These are phyloP conservation scores for Scolopax mira DNA, from an alignment of 2,113 vertebrate genomes.

Conservation along the genomic window DNA sequence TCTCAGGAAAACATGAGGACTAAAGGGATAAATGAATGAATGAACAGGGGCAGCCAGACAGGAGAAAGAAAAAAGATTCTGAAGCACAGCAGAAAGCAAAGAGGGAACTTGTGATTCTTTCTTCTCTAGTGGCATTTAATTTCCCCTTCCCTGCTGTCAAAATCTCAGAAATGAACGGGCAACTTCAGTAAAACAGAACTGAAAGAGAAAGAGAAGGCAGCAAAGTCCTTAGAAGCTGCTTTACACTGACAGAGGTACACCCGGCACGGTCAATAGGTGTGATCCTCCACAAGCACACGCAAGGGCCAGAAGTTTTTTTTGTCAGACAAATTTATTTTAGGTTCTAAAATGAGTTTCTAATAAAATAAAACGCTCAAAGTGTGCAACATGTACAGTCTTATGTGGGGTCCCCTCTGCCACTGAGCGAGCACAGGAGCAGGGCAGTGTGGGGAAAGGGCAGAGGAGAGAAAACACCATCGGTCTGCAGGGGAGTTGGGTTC, in stretches of 20 bases:
- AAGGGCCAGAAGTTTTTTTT: neutral
- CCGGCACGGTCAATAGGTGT: rapidly evolving
- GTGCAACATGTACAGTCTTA: neutral
- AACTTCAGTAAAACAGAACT: constrained; percentile 1
- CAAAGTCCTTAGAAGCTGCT: neutral
- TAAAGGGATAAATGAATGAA: neutral
- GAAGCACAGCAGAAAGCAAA: neutral
- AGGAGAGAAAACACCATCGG: neutral
- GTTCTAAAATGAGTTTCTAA: neutral
- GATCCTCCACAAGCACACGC: neutral
- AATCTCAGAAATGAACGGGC: constrained; percentile 2
- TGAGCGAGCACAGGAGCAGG: neutral
- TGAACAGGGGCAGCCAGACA: neutral
- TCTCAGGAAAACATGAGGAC: neutral
- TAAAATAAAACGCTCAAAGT: constrained; percentile 16
- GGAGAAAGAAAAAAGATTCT: neutral
- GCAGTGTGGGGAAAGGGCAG: neutral
- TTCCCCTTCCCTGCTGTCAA: neutral
- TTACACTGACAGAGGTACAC: neutral
- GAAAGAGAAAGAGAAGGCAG: constrained; percentile 20
- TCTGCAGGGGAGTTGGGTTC: neutral
- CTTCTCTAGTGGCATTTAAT: constrained; percentile 8
- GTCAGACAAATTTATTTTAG: neutral
- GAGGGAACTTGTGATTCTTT: neutral
- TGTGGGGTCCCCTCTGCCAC: neutral